phyloP scores from a whole-genome alignment of 2,797 vertebrate species.

The Catamblyrhynchus diadema region DNA sequence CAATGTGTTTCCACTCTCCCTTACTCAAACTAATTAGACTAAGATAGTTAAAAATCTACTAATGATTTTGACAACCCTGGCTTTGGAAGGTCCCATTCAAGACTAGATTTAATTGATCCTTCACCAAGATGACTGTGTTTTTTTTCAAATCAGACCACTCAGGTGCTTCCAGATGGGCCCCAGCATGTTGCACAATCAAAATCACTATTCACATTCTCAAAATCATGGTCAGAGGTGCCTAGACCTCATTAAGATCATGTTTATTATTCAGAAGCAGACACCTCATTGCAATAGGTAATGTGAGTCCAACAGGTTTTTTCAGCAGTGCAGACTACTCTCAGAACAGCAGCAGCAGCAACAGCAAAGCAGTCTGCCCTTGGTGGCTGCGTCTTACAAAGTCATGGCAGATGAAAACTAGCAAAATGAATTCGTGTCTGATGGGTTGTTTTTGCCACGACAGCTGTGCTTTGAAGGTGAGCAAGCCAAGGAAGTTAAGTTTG shows the following conservation, averaged over 20 bases:
- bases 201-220: not conserved
- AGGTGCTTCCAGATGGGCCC: constrained; percentile 21
- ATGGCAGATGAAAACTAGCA: constrained; percentile 62
- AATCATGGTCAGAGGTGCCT: constrained; percentile 1
- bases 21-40: not conserved
- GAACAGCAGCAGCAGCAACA: constrained; percentile 26
- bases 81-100: not conserved
- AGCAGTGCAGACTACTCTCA: not conserved
- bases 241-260: not conserved
- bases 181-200: not conserved
- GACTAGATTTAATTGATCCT: not conserved
- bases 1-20: not conserved
- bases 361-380: constrained; percentile 56
- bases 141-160: not conserved
- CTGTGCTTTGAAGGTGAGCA: constrained; percentile 58
- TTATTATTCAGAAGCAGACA: not conserved
- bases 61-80: not conserved
- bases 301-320: not conserved
- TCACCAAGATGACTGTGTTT: not conserved
- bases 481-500: constrained; percentile 62
- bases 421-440: constrained; percentile 59
- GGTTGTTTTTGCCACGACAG: constrained; percentile 46
- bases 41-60: not conserved
- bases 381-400: constrained; percentile 64
- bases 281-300: not conserved